Conservation (phyloP, 2,888 invertebrate genomes). For the Noctua janthina region DNA sequence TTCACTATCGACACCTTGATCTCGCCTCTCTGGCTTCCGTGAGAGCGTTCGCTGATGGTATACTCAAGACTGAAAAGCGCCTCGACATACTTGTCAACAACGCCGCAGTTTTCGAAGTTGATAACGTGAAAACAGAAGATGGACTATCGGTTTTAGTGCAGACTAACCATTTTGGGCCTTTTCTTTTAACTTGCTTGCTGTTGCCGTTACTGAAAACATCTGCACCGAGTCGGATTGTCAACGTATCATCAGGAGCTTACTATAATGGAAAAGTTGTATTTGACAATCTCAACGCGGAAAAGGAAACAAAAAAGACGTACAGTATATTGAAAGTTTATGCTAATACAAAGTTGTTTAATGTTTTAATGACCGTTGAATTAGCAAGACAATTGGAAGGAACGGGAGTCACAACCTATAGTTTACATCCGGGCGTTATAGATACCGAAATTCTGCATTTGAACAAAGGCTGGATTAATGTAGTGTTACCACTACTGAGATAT, state of each 20-base stretch:
- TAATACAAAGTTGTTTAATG: slow-evolving; percentile 94
- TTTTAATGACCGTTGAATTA: slow-evolving; percentile 93
- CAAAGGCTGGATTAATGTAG: slow-evolving; percentile 61
- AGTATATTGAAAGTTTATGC: slow-evolving; percentile 62
- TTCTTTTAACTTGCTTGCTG: slow-evolving; percentile 92
- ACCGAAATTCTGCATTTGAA: slow-evolving; percentile 90
- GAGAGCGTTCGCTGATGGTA: slow-evolving; percentile 90
- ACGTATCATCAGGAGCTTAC: slow-evolving; percentile 80
- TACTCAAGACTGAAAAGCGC: slow-evolving; percentile 87
- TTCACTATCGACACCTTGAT: slow-evolving; percentile 85
- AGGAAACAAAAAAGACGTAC: slow-evolving; percentile 66
- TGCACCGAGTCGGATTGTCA: slow-evolving; percentile 83
- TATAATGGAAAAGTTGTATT: slow-evolving; percentile 73
- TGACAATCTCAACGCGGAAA: slow-evolving; percentile 76
- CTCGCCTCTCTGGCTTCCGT: slow-evolving; percentile 89
- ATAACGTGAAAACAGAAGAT: slow-evolving; percentile 89
- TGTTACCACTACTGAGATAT: slow-evolving; percentile 80
- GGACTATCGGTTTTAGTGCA: slow-evolving; percentile 91
- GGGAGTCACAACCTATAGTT: slow-evolving; percentile 93
- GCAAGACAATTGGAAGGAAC: slow-evolving; percentile 92
- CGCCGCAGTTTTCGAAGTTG: slow-evolving; percentile 87
- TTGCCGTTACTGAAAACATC: slow-evolving; percentile 84
- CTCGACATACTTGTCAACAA: slow-evolving; percentile 92
- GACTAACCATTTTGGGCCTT: slow-evolving; percentile 91
- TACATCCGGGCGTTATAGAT: slow-evolving; percentile 94